These are phyloP conservation scores for Onychorhynchus coronatus DNA, from an alignment of 2,113 vertebrate genomes.

Conservation along the genomic window DNA sequence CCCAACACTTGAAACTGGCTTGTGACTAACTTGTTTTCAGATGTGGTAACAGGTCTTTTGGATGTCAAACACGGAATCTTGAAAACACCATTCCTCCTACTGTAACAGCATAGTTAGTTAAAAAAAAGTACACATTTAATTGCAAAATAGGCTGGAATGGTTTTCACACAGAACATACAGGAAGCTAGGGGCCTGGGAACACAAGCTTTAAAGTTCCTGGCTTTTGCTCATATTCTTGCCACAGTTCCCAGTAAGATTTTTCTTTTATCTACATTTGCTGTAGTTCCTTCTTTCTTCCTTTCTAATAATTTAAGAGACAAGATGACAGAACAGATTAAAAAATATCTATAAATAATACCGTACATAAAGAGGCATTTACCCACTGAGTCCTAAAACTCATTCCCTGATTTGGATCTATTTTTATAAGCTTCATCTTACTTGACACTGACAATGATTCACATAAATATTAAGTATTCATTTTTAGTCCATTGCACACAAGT, in stretches of 20 bases:
- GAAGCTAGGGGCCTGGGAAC: background rate
- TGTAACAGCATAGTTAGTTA: background rate
- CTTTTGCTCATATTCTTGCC: background rate
- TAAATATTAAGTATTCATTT: constrained; percentile 63
- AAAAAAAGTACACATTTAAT: background rate
- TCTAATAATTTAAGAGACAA: constrained; percentile 61
- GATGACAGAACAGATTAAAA: constrained; percentile 58
- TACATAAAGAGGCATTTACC: constrained; percentile 50
- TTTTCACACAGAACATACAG: background rate
- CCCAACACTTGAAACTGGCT: background rate
- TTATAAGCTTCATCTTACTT: constrained; percentile 47
- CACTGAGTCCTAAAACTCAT: constrained; percentile 36
- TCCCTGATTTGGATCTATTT: constrained; percentile 47
- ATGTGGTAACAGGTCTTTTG: background rate
- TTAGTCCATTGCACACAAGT: constrained; percentile 40
- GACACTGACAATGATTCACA: constrained; percentile 64
- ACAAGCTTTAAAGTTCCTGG: background rate
- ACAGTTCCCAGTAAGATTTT: background rate
- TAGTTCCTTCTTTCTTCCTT: constrained; percentile 10
- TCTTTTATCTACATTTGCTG: background rate
- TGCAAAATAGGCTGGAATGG: background rate
- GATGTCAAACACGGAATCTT: background rate
- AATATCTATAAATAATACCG: constrained; percentile 45
- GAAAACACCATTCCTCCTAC: background rate
- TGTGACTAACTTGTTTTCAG: background rate